Conservation (phyloP, 2,113 vertebrate species). For the Cricetomys ansorgei region DNA sequence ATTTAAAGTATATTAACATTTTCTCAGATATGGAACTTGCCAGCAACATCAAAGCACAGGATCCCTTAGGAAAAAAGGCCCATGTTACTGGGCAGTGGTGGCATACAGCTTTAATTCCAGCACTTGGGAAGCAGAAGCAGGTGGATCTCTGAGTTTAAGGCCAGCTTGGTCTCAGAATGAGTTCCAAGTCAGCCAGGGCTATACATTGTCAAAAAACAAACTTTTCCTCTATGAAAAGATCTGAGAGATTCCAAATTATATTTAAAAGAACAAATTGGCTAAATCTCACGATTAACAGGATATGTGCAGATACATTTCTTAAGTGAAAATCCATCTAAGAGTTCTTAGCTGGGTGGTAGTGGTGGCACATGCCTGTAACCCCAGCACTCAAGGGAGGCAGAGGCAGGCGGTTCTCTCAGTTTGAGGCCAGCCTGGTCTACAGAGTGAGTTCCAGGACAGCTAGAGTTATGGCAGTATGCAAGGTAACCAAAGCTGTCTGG, state of each 20-base stretch:
- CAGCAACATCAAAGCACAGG: background rate
- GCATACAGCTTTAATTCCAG: background rate
- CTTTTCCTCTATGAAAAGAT: background rate
- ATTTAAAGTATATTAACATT: constrained; percentile 6
- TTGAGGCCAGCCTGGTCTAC: no score
- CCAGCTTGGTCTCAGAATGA: background rate
- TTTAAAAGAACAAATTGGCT: constrained; percentile 20
- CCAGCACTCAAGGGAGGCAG: no score
- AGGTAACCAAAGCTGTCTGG: background rate
- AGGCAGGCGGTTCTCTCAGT: no score
- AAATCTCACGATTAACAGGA: constrained; percentile 39
- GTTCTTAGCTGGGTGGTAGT: no score
- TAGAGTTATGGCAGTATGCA: background rate
- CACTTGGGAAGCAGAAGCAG: background rate
- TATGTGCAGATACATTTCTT: background rate
- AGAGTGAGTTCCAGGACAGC: no score
- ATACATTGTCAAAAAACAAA: background rate
- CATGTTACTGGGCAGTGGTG: background rate
- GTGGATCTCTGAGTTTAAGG: background rate
- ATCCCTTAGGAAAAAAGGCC: background rate
- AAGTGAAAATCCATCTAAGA: constrained; percentile 1
- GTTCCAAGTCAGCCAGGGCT: background rate
- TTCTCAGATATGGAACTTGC: background rate
- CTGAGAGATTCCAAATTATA: background rate
- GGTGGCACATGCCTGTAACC: no score